Evolutionary conservation across 1,140 invertebrate species (phyloP), one percentile per base, ranked within the genome.

Genomic region (Chironomus tepperi): DNA sequence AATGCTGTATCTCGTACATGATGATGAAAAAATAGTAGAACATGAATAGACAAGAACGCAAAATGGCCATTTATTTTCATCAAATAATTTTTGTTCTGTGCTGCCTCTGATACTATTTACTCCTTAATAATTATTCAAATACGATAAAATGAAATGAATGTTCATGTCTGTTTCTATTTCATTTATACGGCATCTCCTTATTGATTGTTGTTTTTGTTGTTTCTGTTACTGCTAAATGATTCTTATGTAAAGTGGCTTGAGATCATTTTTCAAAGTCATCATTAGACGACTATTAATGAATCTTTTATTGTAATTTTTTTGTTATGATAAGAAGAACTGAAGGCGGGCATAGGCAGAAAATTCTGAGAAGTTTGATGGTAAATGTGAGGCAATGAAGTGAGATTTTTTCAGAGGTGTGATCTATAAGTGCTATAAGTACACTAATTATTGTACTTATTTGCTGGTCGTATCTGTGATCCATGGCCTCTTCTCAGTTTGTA

Each of bases 201-300:
- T n/a, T 12, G 24, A 34, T 34, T 5, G 24, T 34, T 34, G n/a
- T n/a, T n/a, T n/a, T n/a, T n/a, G n/a, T n/a, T 34, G 5, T 34
- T 34, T 34, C 24, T 34, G 24, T 5, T 34, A 2, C 24, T 34
- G 24, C 24, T 34, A 34, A 34, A 34, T 34, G 24, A 34, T 34
- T 34, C 5, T 5, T 34, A 34, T n/a, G 47, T 57, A 57, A 57
- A 57, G n/a, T 57, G 47, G n/a, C 47, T 57, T n/a, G 47, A 57
- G 47, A 57, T 57, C 47, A 57, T 57, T 57, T 57, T 12, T 57
- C 47, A 57, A 57, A 57, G 47, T 57, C 47, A 57, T 57, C 47
- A 57, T 57, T 57, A 57, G 47, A 57, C 47, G 47, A 57, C 47
- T 57, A 57, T 57, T 57, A 57, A 57, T 57, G 47, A 57, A 57